Evolutionary conservation across 2,888 invertebrate genomes (phyloP).

Genomic region (Sesia bembeciformis): DNA sequence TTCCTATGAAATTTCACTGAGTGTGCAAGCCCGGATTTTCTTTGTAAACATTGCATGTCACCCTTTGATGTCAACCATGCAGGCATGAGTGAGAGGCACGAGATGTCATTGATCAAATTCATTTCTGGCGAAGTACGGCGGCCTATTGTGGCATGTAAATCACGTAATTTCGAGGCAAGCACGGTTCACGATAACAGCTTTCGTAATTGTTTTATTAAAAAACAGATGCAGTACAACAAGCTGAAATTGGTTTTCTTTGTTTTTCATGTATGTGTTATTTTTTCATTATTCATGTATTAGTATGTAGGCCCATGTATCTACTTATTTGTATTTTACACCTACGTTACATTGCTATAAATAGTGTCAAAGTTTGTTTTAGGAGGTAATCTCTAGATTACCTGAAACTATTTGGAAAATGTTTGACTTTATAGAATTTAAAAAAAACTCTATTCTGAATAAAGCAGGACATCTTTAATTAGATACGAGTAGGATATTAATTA

Average conservation of each 20-base stretch:
- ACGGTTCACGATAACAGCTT: not conserved
- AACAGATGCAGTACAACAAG: not conserved
- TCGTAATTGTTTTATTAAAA: not conserved
- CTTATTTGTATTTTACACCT: too few species aligned
- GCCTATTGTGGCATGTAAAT: not conserved
- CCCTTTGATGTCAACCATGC: not conserved
- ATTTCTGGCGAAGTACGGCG: not conserved
- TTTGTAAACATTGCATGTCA: not conserved
- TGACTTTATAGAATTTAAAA: too few species aligned
- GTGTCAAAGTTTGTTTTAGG: too few species aligned
- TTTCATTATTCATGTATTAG: too few species aligned
- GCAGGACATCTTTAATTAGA: too few species aligned
- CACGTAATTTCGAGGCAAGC: not conserved
- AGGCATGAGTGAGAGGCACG: not conserved
- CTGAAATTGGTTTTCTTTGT: not conserved
- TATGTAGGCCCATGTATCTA: too few species aligned
- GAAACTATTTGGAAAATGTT: too few species aligned
- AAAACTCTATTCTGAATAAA: too few species aligned
- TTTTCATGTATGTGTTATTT: not conserved
- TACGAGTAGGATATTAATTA: too few species aligned
- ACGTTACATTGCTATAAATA: too few species aligned
- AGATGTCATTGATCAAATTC: not conserved
- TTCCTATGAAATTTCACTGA: not conserved
- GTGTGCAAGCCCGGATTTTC: not conserved
- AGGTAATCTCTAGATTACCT: too few species aligned